These are phyloP conservation scores for Trichogramma pretiosum DNA, from an alignment of 1,140 invertebrate genomes.

Conservation along the genomic window DNA sequence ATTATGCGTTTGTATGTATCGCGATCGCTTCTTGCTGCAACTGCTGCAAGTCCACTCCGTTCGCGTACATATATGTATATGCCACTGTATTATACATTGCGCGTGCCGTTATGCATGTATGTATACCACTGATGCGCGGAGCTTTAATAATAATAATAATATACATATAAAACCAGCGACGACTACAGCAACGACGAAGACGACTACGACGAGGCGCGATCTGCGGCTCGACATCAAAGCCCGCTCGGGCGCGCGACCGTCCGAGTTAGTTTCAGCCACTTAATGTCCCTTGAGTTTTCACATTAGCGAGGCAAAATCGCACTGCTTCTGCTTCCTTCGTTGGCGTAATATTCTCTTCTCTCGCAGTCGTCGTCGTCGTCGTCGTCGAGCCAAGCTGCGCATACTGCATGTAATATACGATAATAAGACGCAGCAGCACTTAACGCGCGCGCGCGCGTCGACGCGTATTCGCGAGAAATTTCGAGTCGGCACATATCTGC, in stretches of 20 bases:
- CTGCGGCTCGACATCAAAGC: conserved; percentile 36
- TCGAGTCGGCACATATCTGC: not conserved
- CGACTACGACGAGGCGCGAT: conserved; percentile 7
- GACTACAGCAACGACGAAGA: no score
- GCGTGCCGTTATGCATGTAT: not conserved
- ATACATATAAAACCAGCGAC: no score
- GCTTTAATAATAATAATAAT: not conserved
- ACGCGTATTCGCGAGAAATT: no score
- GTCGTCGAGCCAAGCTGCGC: no score
- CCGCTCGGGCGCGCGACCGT: conserved; percentile 25
- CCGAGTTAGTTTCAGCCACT: conserved; percentile 43
- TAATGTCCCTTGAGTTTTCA: conserved; percentile 37
- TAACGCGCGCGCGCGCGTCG: no score
- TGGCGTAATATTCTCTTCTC: no score
- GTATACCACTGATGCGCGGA: not conserved
- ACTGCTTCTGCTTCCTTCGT: conserved; percentile 2
- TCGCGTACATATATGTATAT: not conserved
- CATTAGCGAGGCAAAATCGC: conserved; percentile 39
- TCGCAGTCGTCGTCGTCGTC: no score
- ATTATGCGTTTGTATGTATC: no score
- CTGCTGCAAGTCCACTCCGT: not conserved
- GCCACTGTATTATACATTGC: not conserved
- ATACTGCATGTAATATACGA: no score
- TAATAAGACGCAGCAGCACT: no score
- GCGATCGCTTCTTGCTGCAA: no score